Evolutionary conservation across 2,113 vertebrate genomes (phyloP).

Genomic region (Perca schrenkii): DNA sequence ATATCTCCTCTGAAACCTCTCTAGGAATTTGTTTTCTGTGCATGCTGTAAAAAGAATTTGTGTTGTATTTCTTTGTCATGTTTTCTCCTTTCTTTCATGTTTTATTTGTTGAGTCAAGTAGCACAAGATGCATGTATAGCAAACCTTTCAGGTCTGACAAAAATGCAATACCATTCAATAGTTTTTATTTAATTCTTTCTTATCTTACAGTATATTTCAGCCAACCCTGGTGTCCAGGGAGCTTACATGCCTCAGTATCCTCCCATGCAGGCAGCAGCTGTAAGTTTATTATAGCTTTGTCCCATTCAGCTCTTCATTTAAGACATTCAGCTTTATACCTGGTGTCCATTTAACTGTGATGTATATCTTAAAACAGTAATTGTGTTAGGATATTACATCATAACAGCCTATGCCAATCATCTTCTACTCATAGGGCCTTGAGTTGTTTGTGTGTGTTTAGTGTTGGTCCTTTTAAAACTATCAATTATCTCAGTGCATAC

Average conservation of each 20-base stretch:
- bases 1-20: not conserved
- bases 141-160: not conserved
- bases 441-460: conserved; percentile 37
- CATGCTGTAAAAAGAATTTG: not conserved
- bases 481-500: conserved; percentile 60
- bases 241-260: conserved; percentile 96
- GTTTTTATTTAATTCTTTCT: not conserved
- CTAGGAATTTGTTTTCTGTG: not conserved
- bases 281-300: conserved; percentile 77
- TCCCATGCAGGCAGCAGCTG: conserved; percentile 91
- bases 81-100: not conserved
- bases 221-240: conserved; percentile 95
- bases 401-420: not conserved
- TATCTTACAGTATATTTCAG: conserved; percentile 92
- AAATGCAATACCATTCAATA: not conserved
- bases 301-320: conserved; percentile 8
- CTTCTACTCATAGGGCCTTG: conserved; percentile 24
- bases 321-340: not conserved
- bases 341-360: conserved; percentile 14
- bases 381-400: conserved; percentile 24
- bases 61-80: not conserved
- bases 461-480: conserved; percentile 42
- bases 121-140: not conserved
- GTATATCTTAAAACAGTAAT: conserved; percentile 32
- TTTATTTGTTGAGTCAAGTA: not conserved